phyloP scores from a whole-genome alignment of 1,140 invertebrate species.

The Octopus bimaculoides region DNA sequence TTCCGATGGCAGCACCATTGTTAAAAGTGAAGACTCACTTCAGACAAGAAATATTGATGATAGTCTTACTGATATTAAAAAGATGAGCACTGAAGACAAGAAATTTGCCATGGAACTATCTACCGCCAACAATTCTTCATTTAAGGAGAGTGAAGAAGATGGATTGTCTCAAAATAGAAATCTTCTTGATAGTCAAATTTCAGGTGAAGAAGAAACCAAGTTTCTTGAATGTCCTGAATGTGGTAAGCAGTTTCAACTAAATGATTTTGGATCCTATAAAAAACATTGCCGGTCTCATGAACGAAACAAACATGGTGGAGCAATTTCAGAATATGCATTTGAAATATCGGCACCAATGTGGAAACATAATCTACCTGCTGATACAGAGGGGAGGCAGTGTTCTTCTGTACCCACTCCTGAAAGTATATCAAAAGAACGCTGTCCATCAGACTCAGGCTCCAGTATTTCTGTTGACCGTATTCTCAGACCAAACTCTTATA shows the following conservation, averaged over 20 bases:
- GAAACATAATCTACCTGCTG: neutral
- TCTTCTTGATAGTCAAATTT: neutral
- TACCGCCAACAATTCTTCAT: neutral
- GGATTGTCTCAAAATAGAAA: conserved; percentile 4
- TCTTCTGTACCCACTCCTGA: conserved; percentile 5
- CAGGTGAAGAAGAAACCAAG: conserved; percentile 30
- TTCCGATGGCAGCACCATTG: neutral
- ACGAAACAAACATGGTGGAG: conserved; percentile 11
- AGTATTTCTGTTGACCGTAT: conserved; percentile 10
- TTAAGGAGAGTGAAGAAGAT: neutral
- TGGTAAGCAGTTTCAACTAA: conserved; percentile 47
- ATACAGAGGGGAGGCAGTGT: neutral
- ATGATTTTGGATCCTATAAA: conserved; percentile 54
- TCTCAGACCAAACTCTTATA: conserved; percentile 1
- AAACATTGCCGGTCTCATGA: conserved; percentile 48
- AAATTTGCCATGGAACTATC: neutral
- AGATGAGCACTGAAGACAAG: neutral
- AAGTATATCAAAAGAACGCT: conserved; percentile 4
- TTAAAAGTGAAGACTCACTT: neutral
- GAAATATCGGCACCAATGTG: neutral
- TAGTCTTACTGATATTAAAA: neutral
- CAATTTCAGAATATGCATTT: conserved; percentile 11
- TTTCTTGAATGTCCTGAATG: conserved; percentile 47
- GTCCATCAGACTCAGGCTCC: conserved; percentile 3
- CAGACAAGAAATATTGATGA: neutral